phyloP scores from a whole-genome alignment of 2,888 invertebrate genomes.

The Synanthedon myopaeformis region DNA sequence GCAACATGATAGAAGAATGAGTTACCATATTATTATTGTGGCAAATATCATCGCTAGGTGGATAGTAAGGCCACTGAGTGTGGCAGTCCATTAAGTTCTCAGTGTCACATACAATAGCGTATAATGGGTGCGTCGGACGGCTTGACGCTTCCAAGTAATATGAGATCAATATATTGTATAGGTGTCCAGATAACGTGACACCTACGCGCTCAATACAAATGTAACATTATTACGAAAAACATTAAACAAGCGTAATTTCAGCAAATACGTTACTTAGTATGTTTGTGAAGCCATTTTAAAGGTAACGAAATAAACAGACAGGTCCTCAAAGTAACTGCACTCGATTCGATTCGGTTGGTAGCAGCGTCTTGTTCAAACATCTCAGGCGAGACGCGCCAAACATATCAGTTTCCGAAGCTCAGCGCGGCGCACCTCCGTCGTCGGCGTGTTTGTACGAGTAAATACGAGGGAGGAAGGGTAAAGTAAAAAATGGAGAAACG shows the following conservation, averaged over 20 bases:
- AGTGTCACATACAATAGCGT: conserved; percentile 44
- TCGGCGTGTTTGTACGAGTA: conserved; percentile 41
- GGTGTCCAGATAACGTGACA: too few relatives aligned
- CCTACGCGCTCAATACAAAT: not conserved
- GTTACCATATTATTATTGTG: conserved; percentile 3
- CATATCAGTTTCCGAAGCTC: conserved; percentile 56
- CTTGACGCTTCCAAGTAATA: conserved; percentile 32
- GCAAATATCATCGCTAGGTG: conserved; percentile 2
- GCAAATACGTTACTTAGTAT: not conserved
- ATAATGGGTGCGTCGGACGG: conserved; percentile 39
- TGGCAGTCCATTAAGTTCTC: conserved; percentile 61
- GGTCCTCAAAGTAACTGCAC: conserved; percentile 41
- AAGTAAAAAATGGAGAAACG: conserved; percentile 56
- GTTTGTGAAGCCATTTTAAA: not conserved
- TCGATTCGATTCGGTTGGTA: conserved; percentile 41
- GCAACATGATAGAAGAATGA: not conserved
- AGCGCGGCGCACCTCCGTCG: conserved; percentile 35
- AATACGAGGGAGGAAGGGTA: conserved; percentile 52
- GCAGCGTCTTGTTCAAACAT: conserved; percentile 47
- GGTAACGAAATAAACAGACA: conserved; percentile 13
- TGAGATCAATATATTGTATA: conserved; percentile 22
- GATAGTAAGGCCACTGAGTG: conserved; percentile 16
- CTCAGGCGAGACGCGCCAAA: conserved; percentile 39
- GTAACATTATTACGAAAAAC: not conserved
- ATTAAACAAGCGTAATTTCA: not conserved